Percentiles rank a stretch among this genome's conserved stretches.
These are phyloP conservation scores for Galeruca laticollis DNA, from an alignment of 2,888 invertebrate genomes.

Conservation along the genomic window DNA sequence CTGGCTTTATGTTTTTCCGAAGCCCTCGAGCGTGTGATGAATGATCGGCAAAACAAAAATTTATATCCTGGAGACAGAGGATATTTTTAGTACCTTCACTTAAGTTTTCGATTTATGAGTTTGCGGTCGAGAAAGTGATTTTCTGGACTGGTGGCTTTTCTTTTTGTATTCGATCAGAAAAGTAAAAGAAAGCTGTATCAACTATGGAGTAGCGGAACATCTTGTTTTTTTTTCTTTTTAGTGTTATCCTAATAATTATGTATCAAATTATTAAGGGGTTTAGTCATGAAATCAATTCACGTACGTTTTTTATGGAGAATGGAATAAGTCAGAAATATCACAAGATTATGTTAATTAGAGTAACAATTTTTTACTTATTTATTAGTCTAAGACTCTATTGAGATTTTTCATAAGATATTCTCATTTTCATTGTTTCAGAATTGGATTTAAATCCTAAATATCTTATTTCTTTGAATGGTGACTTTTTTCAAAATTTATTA, in stretches of 20 bases:
- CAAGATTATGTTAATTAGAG: too few species aligned
- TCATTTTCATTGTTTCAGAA: too few species aligned
- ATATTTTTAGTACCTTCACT: slow-evolving; percentile 36
- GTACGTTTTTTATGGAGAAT: too few species aligned
- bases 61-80: slow-evolving; percentile 41
- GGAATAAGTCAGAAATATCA: too few species aligned
- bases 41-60: slow-evolving; percentile 46
- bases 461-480: too few species aligned
- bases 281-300: too few species aligned
- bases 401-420: too few species aligned
- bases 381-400: too few species aligned
- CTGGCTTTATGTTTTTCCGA: slow-evolving; percentile 40
- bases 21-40: slow-evolving; percentile 41
- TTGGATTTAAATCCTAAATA: too few species aligned
- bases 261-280: too few species aligned
- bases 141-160: slow-evolving; percentile 30
- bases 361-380: too few species aligned
- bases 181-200: slow-evolving; percentile 13
- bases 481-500: too few species aligned
- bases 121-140: slow-evolving; percentile 36
- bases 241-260: background rate
- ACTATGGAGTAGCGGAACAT: slow-evolving; percentile 16
- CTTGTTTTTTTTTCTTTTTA: slow-evolving; percentile 1
- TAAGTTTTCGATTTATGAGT: slow-evolving; percentile 36
- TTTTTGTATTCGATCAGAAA: slow-evolving; percentile 3